Evolutionary conservation across 1,140 invertebrate genomes (phyloP).

Genomic region (Drusus annulatus): DNA sequence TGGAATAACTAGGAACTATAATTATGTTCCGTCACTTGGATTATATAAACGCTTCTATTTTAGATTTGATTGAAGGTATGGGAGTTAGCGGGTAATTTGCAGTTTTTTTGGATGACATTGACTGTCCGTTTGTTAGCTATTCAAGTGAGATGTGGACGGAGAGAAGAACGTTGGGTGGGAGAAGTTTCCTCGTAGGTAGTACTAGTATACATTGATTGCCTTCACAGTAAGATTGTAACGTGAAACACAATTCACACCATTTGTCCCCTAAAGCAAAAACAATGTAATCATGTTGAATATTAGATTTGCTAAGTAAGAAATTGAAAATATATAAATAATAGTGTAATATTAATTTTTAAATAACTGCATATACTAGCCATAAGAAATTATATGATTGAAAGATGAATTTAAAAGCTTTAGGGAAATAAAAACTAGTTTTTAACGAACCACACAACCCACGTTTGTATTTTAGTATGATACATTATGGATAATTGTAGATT

Average conservation of each 20-base stretch:
- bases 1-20: too few species aligned
- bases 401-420: conserved; percentile 58
- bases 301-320: conserved; percentile 20
- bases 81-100: too few species aligned
- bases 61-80: too few species aligned
- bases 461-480: conserved; percentile 59
- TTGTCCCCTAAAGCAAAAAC: conserved; percentile 13
- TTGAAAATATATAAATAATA: conserved; percentile 46
- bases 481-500: conserved; percentile 59
- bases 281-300: conserved; percentile 28
- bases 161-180: not conserved
- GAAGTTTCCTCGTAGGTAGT: not conserved
- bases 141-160: not conserved
- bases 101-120: not conserved
- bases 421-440: conserved; percentile 31
- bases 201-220: not conserved
- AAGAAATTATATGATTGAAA: conserved; percentile 50
- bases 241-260: conserved; percentile 19
- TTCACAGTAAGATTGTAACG: conserved; percentile 14
- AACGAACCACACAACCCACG: conserved; percentile 52
- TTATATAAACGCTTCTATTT: too few species aligned
- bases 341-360: conserved; percentile 34
- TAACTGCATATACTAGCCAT: conserved; percentile 46
- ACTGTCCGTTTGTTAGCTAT: not conserved
- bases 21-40: too few species aligned